These are phyloP conservation scores for Spodoptera littoralis DNA, from an alignment of 2,888 invertebrate species.

Conservation along the genomic window DNA sequence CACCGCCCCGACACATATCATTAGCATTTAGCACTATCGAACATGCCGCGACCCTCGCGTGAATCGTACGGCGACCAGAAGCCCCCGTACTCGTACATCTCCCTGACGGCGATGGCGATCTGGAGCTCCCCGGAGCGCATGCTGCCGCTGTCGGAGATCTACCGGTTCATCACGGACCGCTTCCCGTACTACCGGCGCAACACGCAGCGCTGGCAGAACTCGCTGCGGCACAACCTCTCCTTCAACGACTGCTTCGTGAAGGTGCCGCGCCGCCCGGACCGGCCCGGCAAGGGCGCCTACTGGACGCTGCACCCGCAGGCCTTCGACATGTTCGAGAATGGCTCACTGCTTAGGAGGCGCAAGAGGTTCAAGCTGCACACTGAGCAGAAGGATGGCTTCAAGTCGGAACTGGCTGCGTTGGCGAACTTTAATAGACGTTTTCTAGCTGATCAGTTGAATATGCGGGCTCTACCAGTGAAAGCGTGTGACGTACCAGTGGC, in stretches of 20 bases:
- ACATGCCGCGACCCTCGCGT: conserved; percentile 97
- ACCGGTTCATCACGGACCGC: conserved; percentile 95
- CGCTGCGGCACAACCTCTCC: conserved; percentile 96
- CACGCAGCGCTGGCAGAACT: conserved; percentile 95
- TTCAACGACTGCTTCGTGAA: conserved; percentile 99
- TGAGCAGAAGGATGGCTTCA: conserved; percentile 72
- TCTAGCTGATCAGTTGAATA: conserved; percentile 74
- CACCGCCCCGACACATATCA: conserved; percentile 77
- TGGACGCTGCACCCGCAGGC: conserved; percentile 96
- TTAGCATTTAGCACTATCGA: conserved; percentile 90
- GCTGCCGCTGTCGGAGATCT: conserved; percentile 91
- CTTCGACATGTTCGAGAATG: conserved; percentile 96
- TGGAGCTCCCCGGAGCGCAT: conserved; percentile 99
- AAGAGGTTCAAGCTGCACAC: conserved; percentile 96
- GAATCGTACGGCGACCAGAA: conserved; percentile 99
- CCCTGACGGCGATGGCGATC: conserved; percentile 99
- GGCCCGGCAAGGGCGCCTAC: conserved; percentile 95
- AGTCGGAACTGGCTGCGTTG: conserved; percentile 90
- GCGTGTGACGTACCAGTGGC: conserved; percentile 60
- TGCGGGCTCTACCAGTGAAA: conserved; percentile 62
- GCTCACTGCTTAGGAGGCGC: conserved; percentile 93
- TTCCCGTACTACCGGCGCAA: conserved; percentile 97
- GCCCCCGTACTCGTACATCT: conserved; percentile 99
- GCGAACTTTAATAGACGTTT: conserved; percentile 91
- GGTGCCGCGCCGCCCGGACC: conserved; percentile 93